Evolutionary conservation across 1,140 invertebrate genomes (phyloP), one percentile per base, ranked within the genome.

Genomic region (Paracyclopina nana): DNA sequence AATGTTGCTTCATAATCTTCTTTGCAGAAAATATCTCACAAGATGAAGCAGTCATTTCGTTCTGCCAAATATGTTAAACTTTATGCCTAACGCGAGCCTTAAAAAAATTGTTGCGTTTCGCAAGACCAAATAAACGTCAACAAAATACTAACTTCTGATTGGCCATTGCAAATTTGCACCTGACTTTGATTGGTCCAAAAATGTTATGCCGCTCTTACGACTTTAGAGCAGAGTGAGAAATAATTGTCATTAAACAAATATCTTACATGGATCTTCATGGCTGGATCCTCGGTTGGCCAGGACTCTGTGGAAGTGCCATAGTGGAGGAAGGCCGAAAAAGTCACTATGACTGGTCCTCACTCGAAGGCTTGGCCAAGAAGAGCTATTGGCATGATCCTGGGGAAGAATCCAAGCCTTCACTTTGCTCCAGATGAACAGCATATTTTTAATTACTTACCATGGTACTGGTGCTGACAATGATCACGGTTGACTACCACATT

Each of bases 251-350:
- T 31, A 11, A 9, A 31, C 30, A 9, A 31, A 31, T 9, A 31
- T 9, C 30, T 31, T 31, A 42, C 40, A n/a, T 42, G 14, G n/a
- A 22, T 18, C 24, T 22, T 18, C 40, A 42, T 42, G 8, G 9
- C 24, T 22, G 14, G 14, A 9, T n/a, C 24, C 40, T 29, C 45
- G 12, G 14, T 9, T 48, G 1, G 45, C 16, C 4, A 48, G 27
- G 28, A 28, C 28, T 40, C 45, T 24, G 16, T 48, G 45, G 18
- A 48, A 48, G 25, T 48, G 27, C 45, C 45, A 48, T 2, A 48
- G 24, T 2, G 45, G 45, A 9, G 45, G 45, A 5, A 28, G 18
- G n/a, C 24, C 14, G 14, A 18, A 42, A n/a, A n/a, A n/a, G n/a
- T n/a, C n/a, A n/a, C n/a, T n/a, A n/a, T n/a, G n/a, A n/a, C n/a